A percentile compares a stretch with the other conserved stretches of the same genome.
phyloP scores from a whole-genome alignment of 2,797 vertebrate genomes.

The Gallinago nigripennis region DNA sequence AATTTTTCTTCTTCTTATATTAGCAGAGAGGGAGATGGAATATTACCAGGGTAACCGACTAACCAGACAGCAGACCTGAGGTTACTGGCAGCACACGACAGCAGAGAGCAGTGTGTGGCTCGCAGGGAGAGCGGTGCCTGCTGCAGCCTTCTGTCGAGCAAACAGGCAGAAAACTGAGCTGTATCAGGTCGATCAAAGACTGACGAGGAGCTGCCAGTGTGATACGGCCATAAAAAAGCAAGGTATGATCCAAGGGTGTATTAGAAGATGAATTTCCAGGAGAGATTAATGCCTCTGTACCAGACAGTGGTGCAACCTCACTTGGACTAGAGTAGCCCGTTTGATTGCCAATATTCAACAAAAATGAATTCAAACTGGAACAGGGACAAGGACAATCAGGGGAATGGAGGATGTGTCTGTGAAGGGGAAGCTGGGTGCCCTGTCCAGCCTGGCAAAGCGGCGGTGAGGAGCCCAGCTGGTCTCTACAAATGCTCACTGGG shows the following conservation, averaged over 20 bases:
- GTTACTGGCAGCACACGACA: not conserved
- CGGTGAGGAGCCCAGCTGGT: fast-evolving
- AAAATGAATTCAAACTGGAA: not conserved
- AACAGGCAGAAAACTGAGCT: not conserved
- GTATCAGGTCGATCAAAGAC: not conserved
- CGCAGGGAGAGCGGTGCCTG: not conserved
- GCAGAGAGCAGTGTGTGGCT: not conserved
- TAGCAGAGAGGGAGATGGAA: not conserved
- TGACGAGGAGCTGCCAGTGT: not conserved
- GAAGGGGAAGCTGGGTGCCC: not conserved
- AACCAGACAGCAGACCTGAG: not conserved
- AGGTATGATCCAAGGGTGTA: not conserved
- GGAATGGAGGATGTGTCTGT: not conserved
- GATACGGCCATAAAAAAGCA: not conserved
- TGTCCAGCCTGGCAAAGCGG: not conserved
- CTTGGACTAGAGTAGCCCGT: not conserved
- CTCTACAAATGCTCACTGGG: not conserved
- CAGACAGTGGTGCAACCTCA: not conserved
- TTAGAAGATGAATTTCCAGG: constrained; percentile 14
- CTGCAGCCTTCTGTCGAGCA: not conserved
- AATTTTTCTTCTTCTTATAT: not conserved
- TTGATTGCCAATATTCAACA: not conserved
- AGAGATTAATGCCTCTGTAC: not conserved
- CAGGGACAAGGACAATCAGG: not conserved
- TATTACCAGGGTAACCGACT: not conserved